phyloP scores from a whole-genome alignment of 2,888 invertebrate species.

The Thyatira batis region DNA sequence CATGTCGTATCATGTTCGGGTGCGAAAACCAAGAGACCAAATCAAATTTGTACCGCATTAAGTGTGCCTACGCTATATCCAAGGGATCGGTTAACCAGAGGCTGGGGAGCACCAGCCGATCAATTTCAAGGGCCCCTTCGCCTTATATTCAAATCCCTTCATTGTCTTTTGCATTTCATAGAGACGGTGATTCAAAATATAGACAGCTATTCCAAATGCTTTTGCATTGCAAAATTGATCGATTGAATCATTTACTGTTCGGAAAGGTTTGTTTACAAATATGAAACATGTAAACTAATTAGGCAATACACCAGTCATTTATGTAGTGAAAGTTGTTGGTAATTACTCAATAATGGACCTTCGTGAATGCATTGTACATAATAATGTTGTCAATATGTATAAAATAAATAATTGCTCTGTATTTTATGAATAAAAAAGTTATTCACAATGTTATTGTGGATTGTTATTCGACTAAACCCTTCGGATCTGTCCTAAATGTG shows the following conservation, averaged over 20 bases:
- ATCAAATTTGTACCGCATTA: slow-evolving; percentile 78
- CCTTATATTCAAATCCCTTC: slow-evolving; percentile 78
- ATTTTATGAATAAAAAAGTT: too few species aligned
- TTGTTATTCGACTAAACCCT: not conserved
- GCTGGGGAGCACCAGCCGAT: slow-evolving; percentile 72
- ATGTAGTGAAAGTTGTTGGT: not conserved
- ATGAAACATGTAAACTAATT: not conserved
- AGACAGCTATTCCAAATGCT: slow-evolving; percentile 21
- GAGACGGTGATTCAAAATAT: slow-evolving; percentile 69
- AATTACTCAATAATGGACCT: not conserved
- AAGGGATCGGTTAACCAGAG: slow-evolving; percentile 74
- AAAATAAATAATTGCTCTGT: not conserved
- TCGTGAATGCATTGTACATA: not conserved
- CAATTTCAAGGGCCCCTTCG: slow-evolving; percentile 78
- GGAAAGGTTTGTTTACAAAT: not conserved
- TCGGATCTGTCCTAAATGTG: slow-evolving; percentile 43
- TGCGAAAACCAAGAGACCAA: slow-evolving; percentile 44
- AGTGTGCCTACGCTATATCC: slow-evolving; percentile 53
- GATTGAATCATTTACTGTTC: not conserved
- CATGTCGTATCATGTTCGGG: slow-evolving; percentile 22
- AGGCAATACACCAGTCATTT: not conserved
- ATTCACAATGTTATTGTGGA: too few species aligned
- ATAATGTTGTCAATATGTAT: not conserved
- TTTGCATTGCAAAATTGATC: not conserved
- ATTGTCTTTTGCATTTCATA: slow-evolving; percentile 77